A percentile compares a stretch with the other conserved stretches of the same genome.
Evolutionary conservation across 2,113 vertebrate genomes (phyloP).

Genomic region (Cranoglanis bouderius): DNA sequence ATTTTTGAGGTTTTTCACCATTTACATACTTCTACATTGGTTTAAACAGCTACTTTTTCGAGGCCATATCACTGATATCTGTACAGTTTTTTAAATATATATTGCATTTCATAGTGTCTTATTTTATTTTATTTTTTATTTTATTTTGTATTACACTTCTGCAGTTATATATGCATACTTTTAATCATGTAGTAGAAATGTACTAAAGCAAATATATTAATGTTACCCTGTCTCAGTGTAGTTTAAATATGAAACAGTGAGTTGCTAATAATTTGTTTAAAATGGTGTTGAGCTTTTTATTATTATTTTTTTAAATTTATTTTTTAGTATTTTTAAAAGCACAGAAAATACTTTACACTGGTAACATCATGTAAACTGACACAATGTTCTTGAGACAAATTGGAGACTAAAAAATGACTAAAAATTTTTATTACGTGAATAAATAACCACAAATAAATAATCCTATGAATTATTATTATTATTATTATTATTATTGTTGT

Average conservation of each 20-base stretch:
- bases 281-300: too few relatives aligned
- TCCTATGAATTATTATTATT: too few relatives aligned
- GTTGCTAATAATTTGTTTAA: neutral
- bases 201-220: neutral
- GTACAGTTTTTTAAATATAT: neutral
- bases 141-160: neutral
- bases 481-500: too few relatives aligned
- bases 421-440: too few relatives aligned
- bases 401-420: too few relatives aligned
- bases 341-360: too few relatives aligned
- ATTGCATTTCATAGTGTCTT: neutral
- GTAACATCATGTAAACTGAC: too few relatives aligned
- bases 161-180: neutral
- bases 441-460: too few relatives aligned
- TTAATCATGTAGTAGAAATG: neutral
- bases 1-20: neutral
- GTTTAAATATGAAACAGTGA: neutral
- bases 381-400: neutral
- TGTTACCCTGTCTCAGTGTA: neutral
- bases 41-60: neutral
- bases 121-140: neutral
- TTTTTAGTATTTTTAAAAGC: too few relatives aligned
- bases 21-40: neutral
- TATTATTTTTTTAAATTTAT: too few relatives aligned
- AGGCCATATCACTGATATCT: neutral